Evolutionary conservation across 2,888 invertebrate genomes (phyloP).

Genomic region (Coenonympha glycerion): DNA sequence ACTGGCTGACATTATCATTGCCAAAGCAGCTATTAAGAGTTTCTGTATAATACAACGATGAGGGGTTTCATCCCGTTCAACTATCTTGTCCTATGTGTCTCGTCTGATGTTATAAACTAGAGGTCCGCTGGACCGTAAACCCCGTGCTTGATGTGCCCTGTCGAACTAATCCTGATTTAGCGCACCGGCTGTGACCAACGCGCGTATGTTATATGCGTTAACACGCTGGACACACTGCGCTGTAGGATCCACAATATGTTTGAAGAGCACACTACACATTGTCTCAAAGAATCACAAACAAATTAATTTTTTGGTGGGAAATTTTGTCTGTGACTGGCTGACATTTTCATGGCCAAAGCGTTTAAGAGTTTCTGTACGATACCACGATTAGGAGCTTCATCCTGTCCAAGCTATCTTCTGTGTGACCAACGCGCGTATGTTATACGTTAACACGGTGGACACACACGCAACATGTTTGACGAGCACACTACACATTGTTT

Average conservation of each 20-base stretch:
- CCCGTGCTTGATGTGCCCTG: constrained; percentile 58
- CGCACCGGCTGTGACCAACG: constrained; percentile 48
- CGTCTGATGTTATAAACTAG: constrained; percentile 52
- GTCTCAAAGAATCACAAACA: background rate
- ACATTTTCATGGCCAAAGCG: no score
- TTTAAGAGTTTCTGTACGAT: background rate
- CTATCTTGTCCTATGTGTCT: no score
- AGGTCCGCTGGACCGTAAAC: constrained; percentile 57
- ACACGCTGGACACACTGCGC: constrained; percentile 41
- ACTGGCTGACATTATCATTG: no score
- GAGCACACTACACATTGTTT: no score
- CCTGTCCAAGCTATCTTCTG: no score
- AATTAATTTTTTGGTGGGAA: no score
- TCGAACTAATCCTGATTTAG: constrained; percentile 73
- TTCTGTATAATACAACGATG: background rate
- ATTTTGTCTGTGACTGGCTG: no score
- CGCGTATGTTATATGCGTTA: constrained; percentile 59
- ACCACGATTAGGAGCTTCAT: no score
- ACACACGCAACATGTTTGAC: constrained; percentile 31
- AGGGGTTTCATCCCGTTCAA: no score
- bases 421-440: constrained; percentile 52
- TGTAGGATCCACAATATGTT: background rate
- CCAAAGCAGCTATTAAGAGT: background rate
- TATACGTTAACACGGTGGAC: constrained; percentile 49
- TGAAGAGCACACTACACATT: background rate